Evolutionary conservation across 37 sponge, comb jelly and placozoan species (phyloP), one percentile per base, ranked within the genome.

Genomic region (Oscarella lobularis): DNA sequence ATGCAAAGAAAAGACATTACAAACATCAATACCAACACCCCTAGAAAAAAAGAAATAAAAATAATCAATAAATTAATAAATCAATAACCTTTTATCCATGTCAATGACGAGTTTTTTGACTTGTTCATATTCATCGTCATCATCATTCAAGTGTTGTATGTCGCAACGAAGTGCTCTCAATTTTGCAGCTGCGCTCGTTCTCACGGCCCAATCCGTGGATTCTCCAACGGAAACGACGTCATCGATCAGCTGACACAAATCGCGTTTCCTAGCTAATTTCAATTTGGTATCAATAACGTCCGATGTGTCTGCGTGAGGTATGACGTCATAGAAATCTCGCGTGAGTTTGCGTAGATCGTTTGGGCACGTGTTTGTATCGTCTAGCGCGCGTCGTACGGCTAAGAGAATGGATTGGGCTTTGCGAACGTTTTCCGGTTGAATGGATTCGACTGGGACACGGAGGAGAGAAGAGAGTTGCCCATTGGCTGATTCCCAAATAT

Each of bases 211-310:
- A 73, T 91, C 84, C 41, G 92, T 95, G 67, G 84, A 40, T 83
- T 95, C 95, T 75, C 87, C 83, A 5, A 91, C 93, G 27, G 83
- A 55, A n/a, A 88, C 83, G 81, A 91, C 67, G 82, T 95, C 95
- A 34, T 81, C 76, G 33, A 95, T 74, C 66, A 95, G 76, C 87
- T 94, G 95, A 66, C 95, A 94, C 40, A 94, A 78, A 48, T 94
- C 90, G 41, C 89, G 95, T 66, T 86, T 87, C 73, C 87, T 69
- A 31, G 90, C 82, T 14, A 94, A 74, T 71, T 70, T 9, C 34
- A 74, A 81, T 74, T 82, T 79, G 68, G 60, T 80, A 72, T 76
- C 40, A 35, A 85, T 87, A 2, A 37, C n/a, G 70, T 72, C 40
- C 1, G 69, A 35, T 2, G 40, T 40, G 3, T 55, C 65, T 9